Evolutionary conservation across 1,140 invertebrate genomes (phyloP).

Genomic region (Chelonus insularis): DNA sequence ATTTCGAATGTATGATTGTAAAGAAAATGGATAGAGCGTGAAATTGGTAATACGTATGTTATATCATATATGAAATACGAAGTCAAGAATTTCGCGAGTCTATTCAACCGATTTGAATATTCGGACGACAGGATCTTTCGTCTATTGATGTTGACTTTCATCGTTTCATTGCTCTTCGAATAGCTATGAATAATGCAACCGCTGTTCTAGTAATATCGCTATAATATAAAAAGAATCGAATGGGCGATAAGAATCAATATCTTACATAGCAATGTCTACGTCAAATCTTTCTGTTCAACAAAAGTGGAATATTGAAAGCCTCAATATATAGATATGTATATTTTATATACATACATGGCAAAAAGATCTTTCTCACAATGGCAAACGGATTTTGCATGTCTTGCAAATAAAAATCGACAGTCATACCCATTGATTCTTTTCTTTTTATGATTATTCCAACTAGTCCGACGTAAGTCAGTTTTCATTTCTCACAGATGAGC

Average conservation of each 20-base stretch:
- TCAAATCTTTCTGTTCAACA: background rate
- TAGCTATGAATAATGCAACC: conserved; percentile 4
- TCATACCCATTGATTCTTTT: too few species aligned
- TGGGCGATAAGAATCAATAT: conserved; percentile 2
- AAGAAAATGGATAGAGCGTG: background rate
- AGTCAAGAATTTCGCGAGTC: too few species aligned
- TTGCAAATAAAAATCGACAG: background rate
- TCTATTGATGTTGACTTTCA: background rate
- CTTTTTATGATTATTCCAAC: too few species aligned
- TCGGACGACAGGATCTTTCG: background rate
- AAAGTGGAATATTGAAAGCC: conserved; percentile 2
- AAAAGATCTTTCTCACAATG: background rate
- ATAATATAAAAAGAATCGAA: conserved; percentile 3
- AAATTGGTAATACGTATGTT: conserved; percentile 1
- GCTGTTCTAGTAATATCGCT: background rate
- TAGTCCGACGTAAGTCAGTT: too few species aligned
- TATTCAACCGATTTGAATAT: background rate
- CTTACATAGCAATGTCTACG: background rate
- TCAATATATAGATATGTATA: background rate
- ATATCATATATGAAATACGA: background rate
- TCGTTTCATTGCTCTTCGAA: conserved; percentile 3
- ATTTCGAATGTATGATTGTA: background rate
- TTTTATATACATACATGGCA: background rate
- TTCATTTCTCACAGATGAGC: too few species aligned
- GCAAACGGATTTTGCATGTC: conserved; percentile 1